A percentile compares a stretch with the other conserved stretches of the same genome.
Evolutionary conservation across 2,113 vertebrate species (phyloP).

Genomic region (Capreolus pygargus): DNA sequence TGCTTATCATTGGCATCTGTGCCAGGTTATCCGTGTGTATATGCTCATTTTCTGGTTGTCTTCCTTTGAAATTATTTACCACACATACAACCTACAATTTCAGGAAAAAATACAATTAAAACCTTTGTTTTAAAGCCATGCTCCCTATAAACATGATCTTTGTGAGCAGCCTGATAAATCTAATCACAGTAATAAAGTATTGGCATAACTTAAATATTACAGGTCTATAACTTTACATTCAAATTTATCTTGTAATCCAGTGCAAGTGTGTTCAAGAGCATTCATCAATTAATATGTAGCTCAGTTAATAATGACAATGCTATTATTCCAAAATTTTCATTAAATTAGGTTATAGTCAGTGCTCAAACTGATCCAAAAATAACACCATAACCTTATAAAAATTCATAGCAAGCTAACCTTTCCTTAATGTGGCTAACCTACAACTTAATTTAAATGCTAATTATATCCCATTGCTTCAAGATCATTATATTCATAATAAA

Average conservation of each 20-base stretch:
- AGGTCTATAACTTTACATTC: not conserved
- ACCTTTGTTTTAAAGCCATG: not conserved
- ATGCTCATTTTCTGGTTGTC: conserved; percentile 89
- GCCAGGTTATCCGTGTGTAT: conserved; percentile 80
- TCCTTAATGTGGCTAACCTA: conserved; percentile 25
- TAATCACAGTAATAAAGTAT: not conserved
- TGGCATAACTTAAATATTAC: not conserved
- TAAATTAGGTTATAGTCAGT: not conserved
- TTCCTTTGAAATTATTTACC: conserved; percentile 98
- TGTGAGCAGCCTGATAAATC: not conserved
- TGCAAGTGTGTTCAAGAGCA: not conserved
- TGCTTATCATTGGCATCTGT: conserved; percentile 86
- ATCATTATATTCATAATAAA: conserved; percentile 32
- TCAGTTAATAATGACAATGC: not conserved
- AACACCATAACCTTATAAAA: conserved; percentile 39
- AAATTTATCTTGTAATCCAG: conserved; percentile 21
- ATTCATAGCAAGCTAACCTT: conserved; percentile 40
- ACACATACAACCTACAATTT: conserved; percentile 93
- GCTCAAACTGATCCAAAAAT: conserved; percentile 34
- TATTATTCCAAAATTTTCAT: conserved; percentile 12
- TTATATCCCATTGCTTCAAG: conserved; percentile 30
- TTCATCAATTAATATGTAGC: not conserved
- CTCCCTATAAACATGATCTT: not conserved
- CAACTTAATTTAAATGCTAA: conserved; percentile 59
- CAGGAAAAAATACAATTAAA: conserved; percentile 63